These are phyloP conservation scores for Gymnoscelis rufifasciata DNA, from an alignment of 2,888 invertebrate genomes.

Conservation along the genomic window DNA sequence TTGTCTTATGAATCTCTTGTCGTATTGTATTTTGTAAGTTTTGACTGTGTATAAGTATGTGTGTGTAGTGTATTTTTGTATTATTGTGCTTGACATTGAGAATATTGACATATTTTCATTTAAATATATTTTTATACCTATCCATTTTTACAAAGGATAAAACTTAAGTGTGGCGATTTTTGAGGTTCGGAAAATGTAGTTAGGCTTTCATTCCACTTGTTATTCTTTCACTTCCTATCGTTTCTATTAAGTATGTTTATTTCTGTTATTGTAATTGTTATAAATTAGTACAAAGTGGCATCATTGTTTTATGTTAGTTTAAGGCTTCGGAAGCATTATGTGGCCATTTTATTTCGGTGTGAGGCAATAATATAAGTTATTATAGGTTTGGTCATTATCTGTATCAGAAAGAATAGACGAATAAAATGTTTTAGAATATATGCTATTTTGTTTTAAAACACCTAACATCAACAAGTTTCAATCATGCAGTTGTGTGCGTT, in stretches of 20 bases:
- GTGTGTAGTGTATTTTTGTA: too few relatives aligned
- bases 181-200: conserved; percentile 15
- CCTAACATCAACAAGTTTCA: neutral
- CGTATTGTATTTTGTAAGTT: too few relatives aligned
- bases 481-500: neutral
- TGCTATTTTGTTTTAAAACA: conserved; percentile 4
- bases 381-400: conserved; percentile 55
- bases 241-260: conserved; percentile 33
- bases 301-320: conserved; percentile 49
- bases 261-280: conserved; percentile 39
- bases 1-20: conserved; percentile 36
- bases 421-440: conserved; percentile 70
- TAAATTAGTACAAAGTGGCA: conserved; percentile 70
- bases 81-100: too few relatives aligned
- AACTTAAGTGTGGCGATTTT: conserved; percentile 21
- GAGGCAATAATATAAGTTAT: conserved; percentile 58
- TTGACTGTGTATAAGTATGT: neutral
- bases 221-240: conserved; percentile 60
- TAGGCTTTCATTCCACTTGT: conserved; percentile 62
- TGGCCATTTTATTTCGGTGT: conserved; percentile 73
- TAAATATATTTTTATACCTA: too few relatives aligned
- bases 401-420: conserved; percentile 68
- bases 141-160: neutral
- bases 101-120: too few relatives aligned
- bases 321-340: conserved; percentile 59